Evolutionary conservation across 35 echinoderm and acorn worm genomes (phyloP), one percentile per base, ranked within the genome.

Genomic region (Heliocidaris erythrogramma): DNA sequence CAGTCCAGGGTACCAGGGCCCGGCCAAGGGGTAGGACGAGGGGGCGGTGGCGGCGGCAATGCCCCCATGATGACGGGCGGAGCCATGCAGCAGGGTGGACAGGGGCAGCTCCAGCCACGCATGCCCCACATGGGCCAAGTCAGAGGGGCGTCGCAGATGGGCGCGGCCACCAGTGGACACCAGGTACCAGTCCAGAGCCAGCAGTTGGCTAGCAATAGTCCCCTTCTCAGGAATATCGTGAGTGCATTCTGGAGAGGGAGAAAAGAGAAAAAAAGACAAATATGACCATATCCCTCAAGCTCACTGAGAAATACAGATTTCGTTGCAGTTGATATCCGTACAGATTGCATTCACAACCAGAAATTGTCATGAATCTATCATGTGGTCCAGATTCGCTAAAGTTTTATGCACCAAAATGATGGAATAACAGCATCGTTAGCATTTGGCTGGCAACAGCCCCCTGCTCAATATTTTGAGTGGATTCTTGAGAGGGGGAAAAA

Each of bases 161-260:
- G 87, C 31, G 91, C 32, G 47, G 2, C 48, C 9, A 13, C 48
- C 48, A n/a, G 47, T 30, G 47, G 91, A 92, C 91, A 92, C 49
- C 91, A 49, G 91, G 50, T 59, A 50, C 91, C 91, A 11, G 91
- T 48, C 30, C 95, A 96, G 93, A 96, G 95, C 48, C 95, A 96
- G 56, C 95, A 96, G 93, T 49, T 96, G 32, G 90, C 95, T 86
- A 96, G 93, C 47, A 96, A 96, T 50, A 96, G 94, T 31, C 95
- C 95, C 30, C 95, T 94, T 30, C 95, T 96, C 5, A 88, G 93
- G 91, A 93, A 96, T 52, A 52, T 65, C 13, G 49, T 59, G 59
- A 52, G 59, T 52, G 49, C 13, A 50, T 78, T 78, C 65, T 78
- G 65, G 27, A 78, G 65, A 78, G 65, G 65, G n/a, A n/a, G n/a